Conservation (phyloP, 2,888 invertebrate genomes). For the Leistus spinibarbis region DNA sequence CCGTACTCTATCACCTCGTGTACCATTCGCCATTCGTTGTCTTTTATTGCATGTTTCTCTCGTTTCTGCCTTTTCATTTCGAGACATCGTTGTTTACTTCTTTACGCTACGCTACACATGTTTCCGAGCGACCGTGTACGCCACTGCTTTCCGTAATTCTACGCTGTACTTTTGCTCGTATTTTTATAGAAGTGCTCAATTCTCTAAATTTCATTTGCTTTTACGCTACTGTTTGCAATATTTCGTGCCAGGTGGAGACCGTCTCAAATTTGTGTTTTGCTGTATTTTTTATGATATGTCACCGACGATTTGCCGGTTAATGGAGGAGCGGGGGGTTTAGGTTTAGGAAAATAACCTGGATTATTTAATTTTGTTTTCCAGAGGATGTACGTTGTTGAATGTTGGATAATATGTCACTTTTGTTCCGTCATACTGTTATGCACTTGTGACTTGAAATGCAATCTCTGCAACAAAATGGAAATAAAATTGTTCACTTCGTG, state of each 20-base stretch:
- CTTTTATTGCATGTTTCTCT: slow-evolving; percentile 47
- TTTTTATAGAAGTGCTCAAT: slow-evolving; percentile 30
- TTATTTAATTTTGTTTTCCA: slow-evolving; percentile 8
- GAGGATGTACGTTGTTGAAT: background rate
- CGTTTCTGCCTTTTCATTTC: slow-evolving; percentile 48
- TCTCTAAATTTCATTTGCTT: slow-evolving; percentile 29
- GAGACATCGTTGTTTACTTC: slow-evolving; percentile 46
- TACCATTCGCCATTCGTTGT: slow-evolving; percentile 42
- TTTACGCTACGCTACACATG: slow-evolving; percentile 47
- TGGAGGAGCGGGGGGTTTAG: background rate
- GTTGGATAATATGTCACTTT: background rate
- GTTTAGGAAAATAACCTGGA: slow-evolving; percentile 3
- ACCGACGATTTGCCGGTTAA: slow-evolving; percentile 10
- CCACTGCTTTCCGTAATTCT: slow-evolving; percentile 19
- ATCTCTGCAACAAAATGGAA: background rate
- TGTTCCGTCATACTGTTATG: background rate
- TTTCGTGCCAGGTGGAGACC: background rate
- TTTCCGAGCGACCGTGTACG: slow-evolving; percentile 17
- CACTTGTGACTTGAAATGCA: background rate
- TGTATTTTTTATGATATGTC: background rate
- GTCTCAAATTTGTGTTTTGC: background rate
- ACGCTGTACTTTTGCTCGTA: slow-evolving; percentile 16
- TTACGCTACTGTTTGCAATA: background rate
- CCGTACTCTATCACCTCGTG: slow-evolving; percentile 1
- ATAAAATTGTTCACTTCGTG: background rate